Evolutionary conservation across 2,888 invertebrate species (phyloP), one percentile per base, ranked within the genome.

Genomic region (Tigriopus californicus): DNA sequence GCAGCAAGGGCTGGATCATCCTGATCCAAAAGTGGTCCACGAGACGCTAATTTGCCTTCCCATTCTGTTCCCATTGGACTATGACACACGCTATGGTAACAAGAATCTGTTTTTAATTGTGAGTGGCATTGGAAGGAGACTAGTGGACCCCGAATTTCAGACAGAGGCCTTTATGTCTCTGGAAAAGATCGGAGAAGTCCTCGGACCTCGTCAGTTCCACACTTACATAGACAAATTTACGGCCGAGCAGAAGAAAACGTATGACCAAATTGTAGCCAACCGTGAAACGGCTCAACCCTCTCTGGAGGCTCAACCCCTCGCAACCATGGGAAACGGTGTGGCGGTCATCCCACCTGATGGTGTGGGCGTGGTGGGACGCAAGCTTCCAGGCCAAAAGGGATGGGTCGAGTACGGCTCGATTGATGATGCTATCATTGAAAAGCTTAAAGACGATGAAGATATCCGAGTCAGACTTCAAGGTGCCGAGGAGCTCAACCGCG

Each of bases 391-490:
- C n/a, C n/a, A 13, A 4, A 33, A 20, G 10, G 56, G 56, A 12
- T 56, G 56, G 56, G 42, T 56, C 44, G 56, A 56, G 5, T 56
- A 56, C 22, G 56, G 56, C 73, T 18, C 66, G 24, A 42, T 49
- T 56, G 46, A 56, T 42, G 20, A 20, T 41, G 24, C 42, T 25
- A 49, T 61, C 47, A 42, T 56, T 33, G 42, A 46, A 44, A 46
- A 56, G 40, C 40, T 51, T 3, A 12, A 40, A 15, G 41, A 61
- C 42, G 42, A 80, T 74, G 76, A 76, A 41, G 78, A 80, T 65
- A 77, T 78, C 71, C 72, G 76, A 60, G 72, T 72, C 2, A 70
- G 77, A 60, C 74, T 76, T 22, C 74, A 76, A 60, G 79, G 77
- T 12, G 70, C 79, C 61, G 79, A 80, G 65, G 73, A 78, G 64